phyloP scores from a whole-genome alignment of 1,140 invertebrate genomes.

The Lordiphosa mommai region DNA sequence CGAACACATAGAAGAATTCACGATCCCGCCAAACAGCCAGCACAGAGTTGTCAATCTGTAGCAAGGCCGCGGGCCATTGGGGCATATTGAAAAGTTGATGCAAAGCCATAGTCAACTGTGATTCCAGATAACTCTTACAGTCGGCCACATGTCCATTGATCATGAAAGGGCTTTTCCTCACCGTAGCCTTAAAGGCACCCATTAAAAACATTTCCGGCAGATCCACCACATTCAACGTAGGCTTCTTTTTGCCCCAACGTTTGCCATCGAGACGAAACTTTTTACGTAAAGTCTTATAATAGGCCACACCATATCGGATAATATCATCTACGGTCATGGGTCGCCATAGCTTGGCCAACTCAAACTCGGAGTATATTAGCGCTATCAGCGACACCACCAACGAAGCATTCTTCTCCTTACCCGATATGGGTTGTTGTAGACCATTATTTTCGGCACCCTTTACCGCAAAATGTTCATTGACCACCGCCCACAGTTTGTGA shows the following conservation, averaged over 20 bases:
- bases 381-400: constrained; percentile 63
- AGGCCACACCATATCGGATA: constrained; percentile 59
- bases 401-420: constrained; percentile 62
- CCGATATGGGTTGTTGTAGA: constrained; percentile 62
- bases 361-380: constrained; percentile 65
- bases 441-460: constrained; percentile 58
- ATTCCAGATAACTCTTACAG: constrained; percentile 63
- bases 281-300: constrained; percentile 64
- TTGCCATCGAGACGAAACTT: constrained; percentile 65
- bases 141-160: constrained; percentile 68
- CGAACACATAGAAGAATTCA: constrained; percentile 80
- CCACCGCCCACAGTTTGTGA: constrained; percentile 65
- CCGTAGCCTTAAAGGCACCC: constrained; percentile 67
- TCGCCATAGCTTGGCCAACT: constrained; percentile 54
- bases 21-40: constrained; percentile 80
- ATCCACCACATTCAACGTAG: constrained; percentile 68
- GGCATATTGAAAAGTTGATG: constrained; percentile 72
- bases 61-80: constrained; percentile 75
- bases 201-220: constrained; percentile 71
- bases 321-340: constrained; percentile 64
- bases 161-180: constrained; percentile 64
- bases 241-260: constrained; percentile 67
- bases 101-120: constrained; percentile 68
- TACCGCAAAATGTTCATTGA: constrained; percentile 69
- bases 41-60: constrained; percentile 78